Base-by-base conservation (phyloP, 2,888 invertebrate genomes). In the Ochropacha duplaris region DNA sequence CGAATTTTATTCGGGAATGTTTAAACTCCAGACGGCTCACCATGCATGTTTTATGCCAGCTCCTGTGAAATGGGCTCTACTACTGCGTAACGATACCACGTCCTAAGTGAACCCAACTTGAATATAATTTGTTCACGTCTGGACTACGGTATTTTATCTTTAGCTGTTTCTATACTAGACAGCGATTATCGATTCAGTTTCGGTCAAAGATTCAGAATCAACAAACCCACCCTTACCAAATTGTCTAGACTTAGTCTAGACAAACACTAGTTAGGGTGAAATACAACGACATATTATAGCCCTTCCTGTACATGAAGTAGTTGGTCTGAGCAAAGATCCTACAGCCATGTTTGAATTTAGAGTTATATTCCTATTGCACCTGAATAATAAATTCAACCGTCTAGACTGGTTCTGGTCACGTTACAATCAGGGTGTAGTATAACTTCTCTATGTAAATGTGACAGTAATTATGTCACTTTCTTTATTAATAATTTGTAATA, bases 231-330 rank as follows among this genome's bases (percentile, higher is more conserved):
- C 68, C 68, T 65, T 68, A 69, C 70, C 65, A 65, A 71, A 68
- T 71, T 62, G 90, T 88, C 90, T 90, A 90, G 90, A 89, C 90
- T 59, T 9, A 64, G 90, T 89, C 90, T 90, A 90, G 90, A 90
- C 90, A 71, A 66, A n/a, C 44, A 19, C 9, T 2, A 19, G 19
- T 44, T 19, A 44, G 44, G 73, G 68, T 81, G 76, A 75, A 81
- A 81, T 81, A 72, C 66, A 72, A 72, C 75, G 65, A 72, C 66
- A 71, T 54, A 54, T 59, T 51, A 22, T 54, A 49, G 11, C 55
- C 52, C 31, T 19, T 54, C 54, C 56, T 19, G 58, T 64, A 62
- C 60, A 59, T 59, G 65, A 54, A 52, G 26, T 55, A 22, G 57
- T 57, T 49, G 55, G 49, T 44, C 55, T 51, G 16, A 49, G 51